A percentile compares a stretch with the other conserved stretches of the same genome.
Conservation (phyloP, 2,797 vertebrate genomes). For the Yasuhikotakia modesta region DNA sequence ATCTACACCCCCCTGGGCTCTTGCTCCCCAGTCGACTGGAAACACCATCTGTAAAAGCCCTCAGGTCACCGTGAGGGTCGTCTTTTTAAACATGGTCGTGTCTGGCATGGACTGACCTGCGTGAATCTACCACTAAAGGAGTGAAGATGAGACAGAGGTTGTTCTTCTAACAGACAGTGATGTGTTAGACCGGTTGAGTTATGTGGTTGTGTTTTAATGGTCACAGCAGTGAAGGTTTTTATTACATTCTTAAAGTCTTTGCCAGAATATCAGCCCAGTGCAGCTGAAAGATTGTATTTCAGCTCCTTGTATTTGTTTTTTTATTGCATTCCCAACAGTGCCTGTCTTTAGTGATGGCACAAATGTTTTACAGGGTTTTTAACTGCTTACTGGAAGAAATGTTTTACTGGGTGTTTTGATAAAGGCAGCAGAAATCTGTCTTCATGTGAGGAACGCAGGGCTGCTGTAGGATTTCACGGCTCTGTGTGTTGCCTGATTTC, state of each 20-base stretch:
- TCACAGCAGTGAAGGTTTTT: constrained; percentile 9
- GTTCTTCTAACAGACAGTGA: neutral
- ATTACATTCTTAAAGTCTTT: constrained; percentile 6
- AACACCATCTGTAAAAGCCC: constrained; percentile 71
- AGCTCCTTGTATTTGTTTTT: no score
- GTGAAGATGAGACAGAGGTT: neutral
- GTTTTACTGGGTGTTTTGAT: neutral
- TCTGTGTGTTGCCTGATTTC: constrained; percentile 45
- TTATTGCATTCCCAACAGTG: no score
- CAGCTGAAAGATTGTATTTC: neutral
- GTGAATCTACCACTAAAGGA: constrained; percentile 5
- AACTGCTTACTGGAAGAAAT: no score
- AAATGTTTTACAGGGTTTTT: no score
- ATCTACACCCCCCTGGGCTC: constrained; percentile 50
- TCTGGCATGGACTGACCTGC: constrained; percentile 56
- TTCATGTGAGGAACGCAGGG: neutral
- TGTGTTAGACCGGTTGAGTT: constrained; percentile 12
- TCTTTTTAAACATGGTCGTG: constrained; percentile 61
- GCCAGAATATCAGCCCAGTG: neutral
- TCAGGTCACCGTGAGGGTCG: constrained; percentile 64
- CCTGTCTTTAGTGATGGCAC: no score
- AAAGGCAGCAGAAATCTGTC: neutral
- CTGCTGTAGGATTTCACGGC: neutral
- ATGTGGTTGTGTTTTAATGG: constrained; percentile 18
- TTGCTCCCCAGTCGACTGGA: constrained; percentile 59